phyloP scores from a whole-genome alignment of 2,113 vertebrate genomes.

The Anolis sagrei region DNA sequence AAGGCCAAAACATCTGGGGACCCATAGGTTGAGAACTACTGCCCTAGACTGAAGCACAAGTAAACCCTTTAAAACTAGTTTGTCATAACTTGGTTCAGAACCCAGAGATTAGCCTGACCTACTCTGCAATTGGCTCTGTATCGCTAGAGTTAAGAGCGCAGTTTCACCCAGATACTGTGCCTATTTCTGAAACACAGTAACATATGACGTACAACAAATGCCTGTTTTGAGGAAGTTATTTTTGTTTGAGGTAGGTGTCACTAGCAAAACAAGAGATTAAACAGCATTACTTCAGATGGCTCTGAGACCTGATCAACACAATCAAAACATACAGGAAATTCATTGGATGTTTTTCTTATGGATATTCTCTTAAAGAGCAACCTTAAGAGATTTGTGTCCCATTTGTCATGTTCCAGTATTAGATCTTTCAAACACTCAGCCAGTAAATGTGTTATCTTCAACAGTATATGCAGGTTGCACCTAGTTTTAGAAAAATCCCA shows the following conservation, averaged over 20 bases:
- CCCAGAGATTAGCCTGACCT: not conserved
- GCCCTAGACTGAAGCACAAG: not conserved
- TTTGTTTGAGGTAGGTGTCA: constrained; percentile 35
- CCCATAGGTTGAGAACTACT: no score
- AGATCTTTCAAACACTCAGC: not conserved
- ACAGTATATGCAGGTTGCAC: not conserved
- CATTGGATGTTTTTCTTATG: no score
- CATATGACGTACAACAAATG: not conserved
- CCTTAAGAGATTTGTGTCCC: not conserved
- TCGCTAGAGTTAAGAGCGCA: constrained; percentile 3
- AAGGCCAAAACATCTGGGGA: no score
- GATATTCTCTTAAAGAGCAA: not conserved
- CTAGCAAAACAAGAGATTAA: constrained; percentile 9
- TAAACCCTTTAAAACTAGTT: not conserved
- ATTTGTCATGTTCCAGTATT: not conserved
- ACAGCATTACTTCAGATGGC: not conserved
- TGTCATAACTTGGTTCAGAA: not conserved
- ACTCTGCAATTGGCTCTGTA: not conserved
- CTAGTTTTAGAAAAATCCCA: not conserved
- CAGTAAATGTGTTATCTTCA: not conserved
- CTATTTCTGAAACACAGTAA: constrained; percentile 24
- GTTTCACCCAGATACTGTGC: constrained; percentile 30
- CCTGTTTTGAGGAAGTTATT: constrained; percentile 36
- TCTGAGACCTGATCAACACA: not conserved
- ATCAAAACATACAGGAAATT: not conserved